Base-by-base conservation (phyloP, 2,797 vertebrate species). In the Hafferia zeledoni region DNA sequence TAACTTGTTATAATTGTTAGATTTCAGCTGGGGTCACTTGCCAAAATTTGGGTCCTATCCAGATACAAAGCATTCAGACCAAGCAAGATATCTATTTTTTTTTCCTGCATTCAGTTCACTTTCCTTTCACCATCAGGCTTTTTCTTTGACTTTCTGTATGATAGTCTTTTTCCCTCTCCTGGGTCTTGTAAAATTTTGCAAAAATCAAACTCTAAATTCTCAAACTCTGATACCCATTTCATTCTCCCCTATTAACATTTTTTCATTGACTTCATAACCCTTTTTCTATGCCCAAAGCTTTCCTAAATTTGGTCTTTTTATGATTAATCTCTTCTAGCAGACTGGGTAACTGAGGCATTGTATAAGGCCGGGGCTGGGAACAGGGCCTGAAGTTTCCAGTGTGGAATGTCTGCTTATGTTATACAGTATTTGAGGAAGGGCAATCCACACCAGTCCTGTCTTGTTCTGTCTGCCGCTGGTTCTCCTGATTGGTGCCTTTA, bases 391-490 rank as follows among this genome's bases (percentile, higher is more conserved):
- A 65, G 67, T 81, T 11, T 86, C 17, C 30, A 8, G 3, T 52
- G 47, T 67, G 70, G 46, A 68, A 47, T 60, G 75, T 68, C 50
- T 93, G 57, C 47, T 52, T 83, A 59, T 70, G 44, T 81, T 64
- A 33, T 0, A 3, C 5, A 23, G 11, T 1, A 1, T 74, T 49
- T 83, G 57, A 57, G 55, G 75, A 74, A 46, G 56, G 61, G 6
- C 41, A 41, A 1, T 17, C 31, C 44, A 12, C 9, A 1, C 5
- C 1, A 2, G 24, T 9, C 3, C 23, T 74, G 59, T 5, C 24
- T 28, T n/a, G 28, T 46, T 23, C 35, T 30, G 2, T 23, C 67
- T 87, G 50, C 49, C 0, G 0, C 52, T 67, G 0, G 2, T 52
- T 80, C 84, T 93, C 33, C 72, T 63, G 67, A 24, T n/a, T 24